Base-by-base conservation (phyloP, 2,797 vertebrate genomes). In the Dendrocincla fuliginosa region DNA sequence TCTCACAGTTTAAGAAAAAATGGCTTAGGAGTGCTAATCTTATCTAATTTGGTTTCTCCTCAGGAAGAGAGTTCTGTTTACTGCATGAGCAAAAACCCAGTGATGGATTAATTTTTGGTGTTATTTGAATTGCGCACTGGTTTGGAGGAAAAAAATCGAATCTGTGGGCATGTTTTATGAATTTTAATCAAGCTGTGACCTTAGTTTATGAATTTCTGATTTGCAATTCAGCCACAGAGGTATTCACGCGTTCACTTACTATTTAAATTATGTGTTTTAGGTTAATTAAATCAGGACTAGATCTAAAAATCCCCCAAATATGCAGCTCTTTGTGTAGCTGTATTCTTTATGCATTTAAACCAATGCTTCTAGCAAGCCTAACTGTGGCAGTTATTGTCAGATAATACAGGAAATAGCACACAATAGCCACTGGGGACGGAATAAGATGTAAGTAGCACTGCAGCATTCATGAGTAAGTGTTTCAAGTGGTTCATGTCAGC, bases 101-200 rank as follows among this genome's bases (percentile, higher is more conserved):
- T 52, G 84, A 80, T 83, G 76, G 79, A 95, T 94, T 91, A 91
- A 83, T 75, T 89, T 92, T 78, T 75, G 33, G 42, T 91, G 75
- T 91, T 91, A 85, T 53, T 92, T 85, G 75, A 75, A 89, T 80
- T 89, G 19, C 56, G 82, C 24, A 19, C 33, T 27, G 56, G 44
- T 52, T 90, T 80, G 32, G 7, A 92, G 57, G 25, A 60, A 90
- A 92, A 82, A 92, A 92, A 77, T 57, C 1, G 1, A 92, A 89
- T 57, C 47, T 69, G 28, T 65, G 65, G 39, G 63, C 47, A 59
- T 52, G 75, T 37, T 89, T 83, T 87, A 60, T 91, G 84, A 92
- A 93, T 85, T 61, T 52, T 94, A 92, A 90, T 50, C 86, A 91
- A 92, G 32, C 73, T 88, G 69, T 96, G 67, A 91, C 75, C 82